Evolutionary conservation across 2,888 invertebrate species (phyloP).

Genomic region (Thelaira solivaga): DNA sequence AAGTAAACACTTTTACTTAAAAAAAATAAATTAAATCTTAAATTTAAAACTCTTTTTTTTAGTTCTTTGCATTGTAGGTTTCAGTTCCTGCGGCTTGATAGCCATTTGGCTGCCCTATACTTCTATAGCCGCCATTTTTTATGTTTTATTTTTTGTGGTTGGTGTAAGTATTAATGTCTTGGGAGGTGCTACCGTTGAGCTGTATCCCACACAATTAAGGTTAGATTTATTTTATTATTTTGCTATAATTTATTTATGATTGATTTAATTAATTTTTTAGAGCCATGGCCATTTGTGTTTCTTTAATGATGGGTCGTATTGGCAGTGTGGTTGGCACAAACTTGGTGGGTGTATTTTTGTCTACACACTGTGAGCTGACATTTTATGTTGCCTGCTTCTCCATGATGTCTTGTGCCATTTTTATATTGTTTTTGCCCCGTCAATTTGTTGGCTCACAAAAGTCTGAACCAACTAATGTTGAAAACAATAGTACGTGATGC

Average conservation of each 20-base stretch:
- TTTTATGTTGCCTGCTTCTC: slow-evolving; percentile 71
- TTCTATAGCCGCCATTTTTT: slow-evolving; percentile 68
- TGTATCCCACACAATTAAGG: slow-evolving; percentile 74
- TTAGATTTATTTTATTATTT: too few species aligned
- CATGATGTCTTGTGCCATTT: slow-evolving; percentile 67
- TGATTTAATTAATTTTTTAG: slow-evolving; percentile 68
- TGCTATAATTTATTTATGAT: background rate
- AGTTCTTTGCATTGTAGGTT: slow-evolving; percentile 66
- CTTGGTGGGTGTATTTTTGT: slow-evolving; percentile 76
- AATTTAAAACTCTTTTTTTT: slow-evolving; percentile 16
- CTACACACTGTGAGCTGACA: slow-evolving; percentile 76
- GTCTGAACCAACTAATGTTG: slow-evolving; percentile 1
- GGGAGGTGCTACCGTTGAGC: slow-evolving; percentile 71
- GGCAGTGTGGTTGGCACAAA: slow-evolving; percentile 78
- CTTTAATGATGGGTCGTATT: slow-evolving; percentile 78
- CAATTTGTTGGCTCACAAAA: background rate
- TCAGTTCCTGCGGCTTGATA: slow-evolving; percentile 67
- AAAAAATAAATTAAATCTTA: background rate
- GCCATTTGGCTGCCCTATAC: slow-evolving; percentile 66
- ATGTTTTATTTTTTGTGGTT: slow-evolving; percentile 66
- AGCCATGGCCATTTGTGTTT: slow-evolving; percentile 79
- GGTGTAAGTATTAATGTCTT: slow-evolving; percentile 70
- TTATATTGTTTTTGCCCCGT: slow-evolving; percentile 67
- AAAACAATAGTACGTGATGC: background rate
- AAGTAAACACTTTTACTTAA: slow-evolving; percentile 43